Base-by-base conservation (phyloP, 1,140 invertebrate genomes). In the Drosophila ohnishii region DNA sequence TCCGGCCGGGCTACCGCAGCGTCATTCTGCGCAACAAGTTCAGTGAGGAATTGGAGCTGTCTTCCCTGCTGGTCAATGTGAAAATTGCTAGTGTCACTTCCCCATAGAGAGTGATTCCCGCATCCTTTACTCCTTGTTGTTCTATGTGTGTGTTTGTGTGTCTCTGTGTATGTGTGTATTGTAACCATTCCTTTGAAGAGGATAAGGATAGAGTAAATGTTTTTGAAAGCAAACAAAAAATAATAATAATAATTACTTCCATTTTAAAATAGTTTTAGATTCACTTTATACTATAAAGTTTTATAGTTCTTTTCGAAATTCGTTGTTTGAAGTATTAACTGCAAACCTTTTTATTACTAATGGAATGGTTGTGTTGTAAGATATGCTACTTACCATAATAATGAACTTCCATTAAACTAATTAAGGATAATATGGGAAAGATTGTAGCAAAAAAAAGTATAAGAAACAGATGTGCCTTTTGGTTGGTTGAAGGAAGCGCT, bases 31-130 rank as follows among this genome's bases (percentile, higher is more conserved):
- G 95, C 78, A 99, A 99, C 93, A 96, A 95, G 34, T 98, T 94
- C 89, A 97, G 96, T 78, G 98, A 99, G 93, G 97, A 98, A 78
- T 92, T 99, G 40, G 98, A 99, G 92, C 92, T 99, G 45, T 96
- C 98, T 4, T 96, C 98, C 13, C 92, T 99, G 16, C 93, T 99
- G 40, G 94, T 99, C 30, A 95, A 97, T 92, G 93, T 98, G 25
- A 78, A 65, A 14, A 79, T 87, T 25, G 16, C 51, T 16, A 79
- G 66, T 72, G 50, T 51, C 22, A 32, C 65, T 30, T 13, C 63
- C 14, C 59, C 65, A 8, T 81, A 82, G 25, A 82, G 25, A 8
- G 10, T 10, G 32, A 42, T 16, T 16, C 11, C 7, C 25, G 16
- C 19, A 55, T 55, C 7, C 14, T 22, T 0, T 48, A n/a, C 2